Evolutionary conservation across 1,140 invertebrate genomes (phyloP).

Genomic region (Mycetomoellerius zeteki): DNA sequence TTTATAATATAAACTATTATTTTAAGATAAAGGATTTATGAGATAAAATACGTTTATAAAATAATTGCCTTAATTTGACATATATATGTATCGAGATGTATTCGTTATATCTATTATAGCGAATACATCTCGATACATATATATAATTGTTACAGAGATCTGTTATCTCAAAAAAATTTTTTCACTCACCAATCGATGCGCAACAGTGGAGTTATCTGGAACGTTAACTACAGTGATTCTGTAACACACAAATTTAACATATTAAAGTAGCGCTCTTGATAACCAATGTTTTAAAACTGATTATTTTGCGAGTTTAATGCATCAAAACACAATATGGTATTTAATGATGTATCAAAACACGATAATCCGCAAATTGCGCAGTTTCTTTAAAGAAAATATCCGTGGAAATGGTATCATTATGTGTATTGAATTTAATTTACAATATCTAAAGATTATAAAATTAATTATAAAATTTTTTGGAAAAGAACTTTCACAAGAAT

Average conservation of each 20-base stretch:
- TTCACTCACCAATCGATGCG: neutral
- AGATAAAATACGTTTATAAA: neutral
- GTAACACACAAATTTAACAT: neutral
- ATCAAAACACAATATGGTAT: too few relatives aligned
- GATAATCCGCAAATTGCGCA: too few relatives aligned
- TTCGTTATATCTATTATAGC: neutral
- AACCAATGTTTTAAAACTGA: slow-evolving; percentile 2
- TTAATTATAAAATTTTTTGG: too few relatives aligned
- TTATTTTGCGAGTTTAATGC: neutral
- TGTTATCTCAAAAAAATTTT: neutral
- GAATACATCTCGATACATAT: too few relatives aligned
- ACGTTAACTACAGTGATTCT: neutral
- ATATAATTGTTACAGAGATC: neutral
- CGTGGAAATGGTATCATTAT: too few relatives aligned
- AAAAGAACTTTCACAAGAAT: too few relatives aligned
- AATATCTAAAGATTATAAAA: too few relatives aligned
- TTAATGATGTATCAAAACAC: too few relatives aligned
- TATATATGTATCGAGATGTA: neutral
- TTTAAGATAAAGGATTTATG: neutral
- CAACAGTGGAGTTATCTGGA: neutral
- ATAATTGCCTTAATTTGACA: neutral
- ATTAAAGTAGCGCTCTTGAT: neutral
- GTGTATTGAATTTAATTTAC: too few relatives aligned
- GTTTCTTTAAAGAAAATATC: too few relatives aligned
- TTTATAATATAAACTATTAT: neutral